Conservation (phyloP, 2,888 invertebrate genomes). For the Agrotis clavis region DNA sequence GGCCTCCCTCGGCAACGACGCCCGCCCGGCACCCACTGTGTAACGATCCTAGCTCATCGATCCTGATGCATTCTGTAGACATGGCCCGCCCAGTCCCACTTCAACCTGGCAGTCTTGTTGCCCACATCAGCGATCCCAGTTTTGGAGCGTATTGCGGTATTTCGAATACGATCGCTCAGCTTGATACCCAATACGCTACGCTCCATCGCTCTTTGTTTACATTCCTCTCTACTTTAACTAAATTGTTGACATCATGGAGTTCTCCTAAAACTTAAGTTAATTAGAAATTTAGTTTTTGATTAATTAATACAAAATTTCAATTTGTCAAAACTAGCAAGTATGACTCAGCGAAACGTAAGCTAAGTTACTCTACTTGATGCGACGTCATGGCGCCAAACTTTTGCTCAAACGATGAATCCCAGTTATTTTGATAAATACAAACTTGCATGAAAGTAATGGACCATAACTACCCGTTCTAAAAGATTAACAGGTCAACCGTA, state of each 20-base stretch:
- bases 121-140: too few relatives aligned
- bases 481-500: constrained; percentile 34
- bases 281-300: background rate
- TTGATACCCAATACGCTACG: too few relatives aligned
- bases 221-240: background rate
- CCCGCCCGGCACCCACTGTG: too few relatives aligned
- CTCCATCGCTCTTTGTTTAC: too few relatives aligned
- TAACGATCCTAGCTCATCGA: too few relatives aligned
- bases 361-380: background rate
- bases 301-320: background rate
- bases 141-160: too few relatives aligned
- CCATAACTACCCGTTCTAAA: constrained; percentile 13
- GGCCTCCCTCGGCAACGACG: too few relatives aligned
- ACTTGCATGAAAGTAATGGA: constrained; percentile 17
- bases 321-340: constrained; percentile 12
- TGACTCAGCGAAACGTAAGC: background rate
- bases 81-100: too few relatives aligned
- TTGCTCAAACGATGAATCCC: background rate
- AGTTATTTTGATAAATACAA: background rate
- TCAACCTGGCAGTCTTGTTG: too few relatives aligned
- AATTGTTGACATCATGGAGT: background rate
- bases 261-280: background rate
- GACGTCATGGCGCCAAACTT: constrained; percentile 1
- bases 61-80: too few relatives aligned
- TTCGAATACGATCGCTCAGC: too few relatives aligned